Evolutionary conservation across 2,797 vertebrate species (phyloP).

Genomic region (Karalla daura): DNA sequence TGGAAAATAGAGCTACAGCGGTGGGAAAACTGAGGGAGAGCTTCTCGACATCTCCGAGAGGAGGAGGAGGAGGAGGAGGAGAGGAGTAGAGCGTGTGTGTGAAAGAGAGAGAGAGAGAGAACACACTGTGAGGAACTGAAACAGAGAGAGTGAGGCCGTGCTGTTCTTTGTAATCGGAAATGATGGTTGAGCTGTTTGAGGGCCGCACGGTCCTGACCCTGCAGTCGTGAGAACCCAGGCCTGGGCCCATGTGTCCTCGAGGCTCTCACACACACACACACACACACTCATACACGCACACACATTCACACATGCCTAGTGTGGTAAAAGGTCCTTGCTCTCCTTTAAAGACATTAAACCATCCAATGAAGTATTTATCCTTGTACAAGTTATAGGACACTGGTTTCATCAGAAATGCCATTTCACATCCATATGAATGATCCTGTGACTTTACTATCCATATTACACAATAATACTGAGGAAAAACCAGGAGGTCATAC

Average conservation of each 20-base stretch:
- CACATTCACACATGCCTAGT: conserved; percentile 12
- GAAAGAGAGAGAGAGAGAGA: not conserved
- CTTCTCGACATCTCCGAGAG: conserved; percentile 43
- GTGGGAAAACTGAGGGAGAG: conserved; percentile 64
- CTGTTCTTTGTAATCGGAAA: conserved; percentile 50
- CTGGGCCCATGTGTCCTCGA: conserved; percentile 50
- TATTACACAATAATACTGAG: too few species aligned
- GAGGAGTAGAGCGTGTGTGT: conserved; percentile 22
- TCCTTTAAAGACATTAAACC: too few species aligned
- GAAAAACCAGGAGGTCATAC: too few species aligned
- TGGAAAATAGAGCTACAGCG: conserved; percentile 53
- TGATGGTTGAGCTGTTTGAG: conserved; percentile 63
- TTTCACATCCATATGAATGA: too few species aligned
- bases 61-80: conserved; percentile 34
- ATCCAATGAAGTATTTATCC: too few species aligned
- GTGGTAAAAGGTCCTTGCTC: conserved; percentile 13
- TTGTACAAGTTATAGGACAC: too few species aligned
- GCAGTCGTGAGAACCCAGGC: conserved; percentile 73
- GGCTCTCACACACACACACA: conserved; percentile 23
- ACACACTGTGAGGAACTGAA: not conserved
- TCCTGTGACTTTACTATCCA: too few species aligned
- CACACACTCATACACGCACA: conserved; percentile 23
- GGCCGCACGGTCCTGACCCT: conserved; percentile 61
- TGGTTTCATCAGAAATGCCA: too few species aligned
- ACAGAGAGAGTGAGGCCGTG: conserved; percentile 36